Conservation (phyloP, 2,797 vertebrate genomes). For the Microctenopoma stevenorrisi region DNA sequence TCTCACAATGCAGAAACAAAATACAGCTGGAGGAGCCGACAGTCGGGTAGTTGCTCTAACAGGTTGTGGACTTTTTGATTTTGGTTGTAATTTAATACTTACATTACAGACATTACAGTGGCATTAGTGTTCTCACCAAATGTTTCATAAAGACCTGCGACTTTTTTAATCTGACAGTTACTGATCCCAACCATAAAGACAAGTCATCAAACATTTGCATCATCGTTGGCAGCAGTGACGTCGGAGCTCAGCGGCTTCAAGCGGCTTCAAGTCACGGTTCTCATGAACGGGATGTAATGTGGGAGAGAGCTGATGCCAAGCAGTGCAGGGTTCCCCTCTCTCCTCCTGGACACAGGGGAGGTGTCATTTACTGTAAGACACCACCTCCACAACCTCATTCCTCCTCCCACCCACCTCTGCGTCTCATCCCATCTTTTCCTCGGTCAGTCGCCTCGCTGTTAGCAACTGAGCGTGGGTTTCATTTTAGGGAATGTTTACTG, state of each 20-base stretch:
- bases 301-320: conserved; percentile 41
- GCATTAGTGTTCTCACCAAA: no score
- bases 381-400: conserved; percentile 14
- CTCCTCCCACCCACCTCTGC: conserved; percentile 31
- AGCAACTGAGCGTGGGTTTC: conserved; percentile 55
- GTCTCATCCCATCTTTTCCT: conserved; percentile 47
- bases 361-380: conserved; percentile 63
- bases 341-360: conserved; percentile 30
- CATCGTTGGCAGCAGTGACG: conserved; percentile 13
- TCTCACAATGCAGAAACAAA: neutral
- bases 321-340: conserved; percentile 22
- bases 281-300: conserved; percentile 31
- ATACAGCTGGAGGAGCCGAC: neutral
- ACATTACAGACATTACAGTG: neutral
- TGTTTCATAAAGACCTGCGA: neutral
- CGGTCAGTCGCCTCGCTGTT: conserved; percentile 38
- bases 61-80: neutral
- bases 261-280: conserved; percentile 47
- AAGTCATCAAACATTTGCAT: neutral
- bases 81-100: neutral
- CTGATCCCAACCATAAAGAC: neutral
- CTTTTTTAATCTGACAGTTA: neutral
- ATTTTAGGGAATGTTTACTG: conserved; percentile 68
- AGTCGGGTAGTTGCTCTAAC: neutral
- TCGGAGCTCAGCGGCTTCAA: conserved; percentile 20